Evolutionary conservation across 1,140 invertebrate genomes (phyloP), one percentile per base, ranked within the genome.

Genomic region (Pemphigus obesinymphae): DNA sequence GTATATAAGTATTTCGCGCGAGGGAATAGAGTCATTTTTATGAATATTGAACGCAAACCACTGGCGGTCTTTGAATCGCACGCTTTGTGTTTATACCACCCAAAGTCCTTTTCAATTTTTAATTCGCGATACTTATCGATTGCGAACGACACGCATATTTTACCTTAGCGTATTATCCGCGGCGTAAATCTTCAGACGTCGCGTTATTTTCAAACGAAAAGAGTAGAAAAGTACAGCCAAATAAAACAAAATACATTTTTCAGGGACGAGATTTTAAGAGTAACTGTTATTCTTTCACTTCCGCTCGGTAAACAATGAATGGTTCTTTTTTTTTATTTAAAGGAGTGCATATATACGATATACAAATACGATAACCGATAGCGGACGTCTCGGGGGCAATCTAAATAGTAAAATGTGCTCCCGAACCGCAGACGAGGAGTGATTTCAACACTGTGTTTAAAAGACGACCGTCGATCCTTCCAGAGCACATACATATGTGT

Each of bases 1-100:
- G n/a, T n/a, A n/a, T n/a, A n/a, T n/a, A n/a, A n/a, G 31, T 78
- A 37, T 55, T 76, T 58, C n/a, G 20, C 15, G 20, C n/a, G 53
- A 11, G 50, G 50, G 73, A 7, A 50, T 17, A 17, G 50, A 37
- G 63, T 75, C 17, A 13, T 55, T n/a, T 78, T 78, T 78, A 78
- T 75, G 72, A 78, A 78, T 78, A 78, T 78, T 75, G 72, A 78
- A 78, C 48, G 75, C n/a, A n/a, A n/a, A 37, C 37, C 34, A n/a
- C 20, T 26, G 26, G 31, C 40, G 40, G n/a, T 17, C 68, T 45
- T 70, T 45, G 68, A 70, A 70, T 43, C 37, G 37, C 37, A 40
- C 10, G 20, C 63, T 10, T n/a, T 3, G 63, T 66, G 63, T 66
- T 66, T 63, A 37, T 17, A 8, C 58, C 1, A 1, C 26, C 26